Percentiles rank a stretch among this genome's conserved stretches.
Evolutionary conservation across 2,888 invertebrate species (phyloP).

Genomic region (Linyphia triangularis): DNA sequence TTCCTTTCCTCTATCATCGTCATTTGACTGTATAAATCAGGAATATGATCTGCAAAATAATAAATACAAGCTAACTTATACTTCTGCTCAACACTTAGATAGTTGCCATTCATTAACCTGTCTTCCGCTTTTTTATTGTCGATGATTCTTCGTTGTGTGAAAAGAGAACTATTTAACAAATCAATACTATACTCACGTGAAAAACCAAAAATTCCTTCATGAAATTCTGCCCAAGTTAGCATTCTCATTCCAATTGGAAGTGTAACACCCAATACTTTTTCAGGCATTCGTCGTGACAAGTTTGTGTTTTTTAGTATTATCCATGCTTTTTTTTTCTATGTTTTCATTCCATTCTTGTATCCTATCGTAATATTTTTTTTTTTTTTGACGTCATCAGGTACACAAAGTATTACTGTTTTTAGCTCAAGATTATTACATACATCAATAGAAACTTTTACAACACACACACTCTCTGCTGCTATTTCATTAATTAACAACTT

Average conservation of each 20-base stretch:
- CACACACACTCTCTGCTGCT: no score
- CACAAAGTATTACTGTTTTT: slow-evolving; percentile 21
- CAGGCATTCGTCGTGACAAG: neutral
- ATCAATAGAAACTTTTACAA: slow-evolving; percentile 42
- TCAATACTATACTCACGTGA: slow-evolving; percentile 16
- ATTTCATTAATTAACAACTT: slow-evolving; percentile 18
- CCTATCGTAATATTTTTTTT: neutral
- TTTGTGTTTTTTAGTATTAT: slow-evolving; percentile 14
- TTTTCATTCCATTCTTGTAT: slow-evolving; percentile 38
- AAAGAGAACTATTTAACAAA: slow-evolving; percentile 34
- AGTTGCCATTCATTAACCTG: slow-evolving; percentile 10
- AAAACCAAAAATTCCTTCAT: slow-evolving; percentile 30
- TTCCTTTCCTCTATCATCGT: neutral
- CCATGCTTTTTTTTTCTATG: slow-evolving; percentile 36
- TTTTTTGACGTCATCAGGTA: slow-evolving; percentile 6
- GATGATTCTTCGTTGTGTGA: slow-evolving; percentile 12
- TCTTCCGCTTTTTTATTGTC: slow-evolving; percentile 23
- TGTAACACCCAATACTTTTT: slow-evolving; percentile 19
- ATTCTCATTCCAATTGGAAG: slow-evolving; percentile 29
- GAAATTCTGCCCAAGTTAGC: slow-evolving; percentile 48
- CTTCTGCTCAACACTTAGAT: neutral
- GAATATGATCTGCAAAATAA: slow-evolving; percentile 24
- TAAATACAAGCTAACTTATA: slow-evolving; percentile 50
- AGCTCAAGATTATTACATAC: slow-evolving; percentile 31
- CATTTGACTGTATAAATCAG: slow-evolving; percentile 19